A percentile compares a stretch with the other conserved stretches of the same genome.
Conservation (phyloP, 1,140 invertebrate genomes). For the Lepidurus packardi region DNA sequence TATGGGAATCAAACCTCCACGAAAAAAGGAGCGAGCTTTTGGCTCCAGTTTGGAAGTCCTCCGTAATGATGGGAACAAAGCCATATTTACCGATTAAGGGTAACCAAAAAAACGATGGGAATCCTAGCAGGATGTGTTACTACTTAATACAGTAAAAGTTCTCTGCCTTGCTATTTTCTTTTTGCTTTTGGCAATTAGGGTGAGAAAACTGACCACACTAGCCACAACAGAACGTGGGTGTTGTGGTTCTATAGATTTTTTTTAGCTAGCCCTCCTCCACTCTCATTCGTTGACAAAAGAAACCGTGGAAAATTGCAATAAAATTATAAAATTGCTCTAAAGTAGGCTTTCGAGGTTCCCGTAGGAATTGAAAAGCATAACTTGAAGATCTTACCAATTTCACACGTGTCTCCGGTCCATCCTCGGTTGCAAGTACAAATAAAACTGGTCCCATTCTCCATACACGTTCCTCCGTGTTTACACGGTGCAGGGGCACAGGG, state of each 20-base stretch:
- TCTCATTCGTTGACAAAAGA: no score
- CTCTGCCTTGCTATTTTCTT: neutral
- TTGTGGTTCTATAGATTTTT: no score
- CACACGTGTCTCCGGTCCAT: conserved; percentile 51
- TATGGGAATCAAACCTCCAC: neutral
- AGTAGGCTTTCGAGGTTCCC: no score
- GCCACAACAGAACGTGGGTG: no score
- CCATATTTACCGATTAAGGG: neutral
- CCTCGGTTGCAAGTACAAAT: conserved; percentile 48
- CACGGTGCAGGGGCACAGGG: conserved; percentile 50
- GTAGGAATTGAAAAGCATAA: conserved; percentile 23
- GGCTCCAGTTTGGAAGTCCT: neutral
- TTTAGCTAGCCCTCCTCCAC: no score
- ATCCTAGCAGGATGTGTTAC: neutral
- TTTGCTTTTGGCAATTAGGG: no score
- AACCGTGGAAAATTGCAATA: no score
- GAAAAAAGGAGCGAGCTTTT: neutral
- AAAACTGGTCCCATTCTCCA: conserved; percentile 44
- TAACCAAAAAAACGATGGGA: neutral
- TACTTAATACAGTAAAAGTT: neutral
- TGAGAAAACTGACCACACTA: no score
- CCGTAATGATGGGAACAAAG: conserved; percentile 2
- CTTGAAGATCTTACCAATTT: conserved; percentile 48
- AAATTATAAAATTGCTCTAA: no score
- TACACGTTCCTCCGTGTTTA: conserved; percentile 54